phyloP scores from a whole-genome alignment of 2,888 invertebrate genomes.

The Rhagium mordax region DNA sequence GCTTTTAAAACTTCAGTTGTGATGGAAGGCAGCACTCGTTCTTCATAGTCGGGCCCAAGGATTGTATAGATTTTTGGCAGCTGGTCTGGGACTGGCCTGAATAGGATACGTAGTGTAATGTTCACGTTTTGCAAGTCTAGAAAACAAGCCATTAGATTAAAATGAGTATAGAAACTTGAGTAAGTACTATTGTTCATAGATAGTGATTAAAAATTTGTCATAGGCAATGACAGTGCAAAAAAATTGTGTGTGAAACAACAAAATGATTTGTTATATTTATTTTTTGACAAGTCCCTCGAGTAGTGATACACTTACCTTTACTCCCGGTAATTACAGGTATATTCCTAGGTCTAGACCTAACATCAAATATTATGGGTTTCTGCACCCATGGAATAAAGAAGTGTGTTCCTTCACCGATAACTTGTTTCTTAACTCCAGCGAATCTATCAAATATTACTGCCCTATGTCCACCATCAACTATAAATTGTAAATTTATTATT shows the following conservation, averaged over 20 bases:
- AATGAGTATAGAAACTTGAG: no score
- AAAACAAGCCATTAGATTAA: conserved; percentile 12
- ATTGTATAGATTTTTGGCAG: conserved; percentile 97
- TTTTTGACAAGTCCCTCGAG: not conserved
- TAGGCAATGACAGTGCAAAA: no score
- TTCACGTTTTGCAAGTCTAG: conserved; percentile 98
- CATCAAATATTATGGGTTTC: conserved; percentile 97
- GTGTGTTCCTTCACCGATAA: conserved; percentile 98
- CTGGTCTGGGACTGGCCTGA: conserved; percentile 93
- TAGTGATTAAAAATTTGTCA: no score
- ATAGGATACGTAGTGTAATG: conserved; percentile 97
- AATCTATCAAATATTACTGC: conserved; percentile 99
- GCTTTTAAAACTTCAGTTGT: conserved; percentile 99
- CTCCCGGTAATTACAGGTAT: conserved; percentile 98
- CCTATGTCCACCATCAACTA: conserved; percentile 98
- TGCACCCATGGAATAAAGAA: conserved; percentile 99
- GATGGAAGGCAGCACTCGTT: conserved; percentile 98
- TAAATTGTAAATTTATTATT: conserved; percentile 58
- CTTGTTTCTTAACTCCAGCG: conserved; percentile 91
- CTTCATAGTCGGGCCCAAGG: conserved; percentile 97
- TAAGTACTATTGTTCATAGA: no score
- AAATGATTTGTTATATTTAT: no score
- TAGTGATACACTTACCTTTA: conserved; percentile 84
- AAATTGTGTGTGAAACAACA: no score
- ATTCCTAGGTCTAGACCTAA: conserved; percentile 95